These are phyloP conservation scores for Lamprotornis superbus DNA, from an alignment of 2,113 vertebrate genomes.

Conservation along the genomic window DNA sequence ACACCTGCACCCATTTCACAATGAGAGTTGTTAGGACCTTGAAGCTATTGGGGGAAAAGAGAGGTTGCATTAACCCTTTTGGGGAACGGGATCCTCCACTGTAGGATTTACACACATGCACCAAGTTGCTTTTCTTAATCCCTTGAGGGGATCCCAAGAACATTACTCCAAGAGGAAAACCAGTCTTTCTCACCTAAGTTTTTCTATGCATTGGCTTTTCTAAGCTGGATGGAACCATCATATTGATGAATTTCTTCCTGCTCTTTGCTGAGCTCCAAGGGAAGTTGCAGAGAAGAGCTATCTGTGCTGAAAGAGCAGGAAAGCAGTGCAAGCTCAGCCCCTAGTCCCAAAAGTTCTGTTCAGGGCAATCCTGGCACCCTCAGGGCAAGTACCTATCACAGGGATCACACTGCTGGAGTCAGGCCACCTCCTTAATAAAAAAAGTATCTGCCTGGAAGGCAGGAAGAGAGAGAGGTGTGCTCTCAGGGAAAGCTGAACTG, in stretches of 20 bases:
- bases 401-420: not conserved
- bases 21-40: constrained; percentile 75
- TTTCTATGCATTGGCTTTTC: not conserved
- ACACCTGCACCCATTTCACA: constrained; percentile 85
- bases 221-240: not conserved
- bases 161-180: not conserved
- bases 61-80: constrained; percentile 72
- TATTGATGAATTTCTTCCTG: not conserved
- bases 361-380: not conserved
- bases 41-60: constrained; percentile 69
- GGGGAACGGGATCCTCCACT: not conserved
- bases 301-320: not conserved
- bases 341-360: not conserved
- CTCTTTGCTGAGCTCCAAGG: not conserved
- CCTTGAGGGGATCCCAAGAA: not conserved
- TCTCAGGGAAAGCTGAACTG: not conserved
- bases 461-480: not conserved
- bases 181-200: not conserved
- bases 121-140: not conserved
- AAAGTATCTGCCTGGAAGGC: not conserved
- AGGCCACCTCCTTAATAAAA: not conserved
- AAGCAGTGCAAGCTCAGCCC: not conserved
- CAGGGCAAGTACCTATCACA: not conserved
- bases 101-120: not conserved
- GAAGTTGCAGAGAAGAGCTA: not conserved